Percentiles rank a stretch among this genome's conserved stretches.
phyloP scores from a whole-genome alignment of 2,888 invertebrate species.

The Agrilus cyanescens region DNA sequence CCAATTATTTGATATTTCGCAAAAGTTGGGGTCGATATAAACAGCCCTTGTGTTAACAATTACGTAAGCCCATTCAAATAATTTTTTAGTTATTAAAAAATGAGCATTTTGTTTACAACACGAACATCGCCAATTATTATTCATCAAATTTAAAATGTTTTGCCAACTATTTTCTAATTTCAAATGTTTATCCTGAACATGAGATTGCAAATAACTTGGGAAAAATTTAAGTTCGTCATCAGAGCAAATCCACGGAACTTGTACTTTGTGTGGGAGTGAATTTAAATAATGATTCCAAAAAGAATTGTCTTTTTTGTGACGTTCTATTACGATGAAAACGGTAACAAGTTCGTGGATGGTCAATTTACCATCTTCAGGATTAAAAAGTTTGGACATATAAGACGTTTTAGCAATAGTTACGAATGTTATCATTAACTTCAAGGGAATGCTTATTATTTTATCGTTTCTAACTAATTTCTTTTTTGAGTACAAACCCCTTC shows the following conservation, averaged over 20 bases:
- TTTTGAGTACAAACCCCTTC: slow-evolving; percentile 61
- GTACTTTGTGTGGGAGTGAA: slow-evolving; percentile 50
- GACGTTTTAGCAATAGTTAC: slow-evolving; percentile 34
- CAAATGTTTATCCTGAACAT: slow-evolving; percentile 41
- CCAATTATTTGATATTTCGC: slow-evolving; percentile 29
- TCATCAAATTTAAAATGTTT: slow-evolving; percentile 37
- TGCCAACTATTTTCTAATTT: slow-evolving; percentile 34
- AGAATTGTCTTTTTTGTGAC: slow-evolving; percentile 42
- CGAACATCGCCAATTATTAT: slow-evolving; percentile 30
- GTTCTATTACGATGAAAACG: slow-evolving; percentile 60
- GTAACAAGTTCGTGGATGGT: slow-evolving; percentile 62
- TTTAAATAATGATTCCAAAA: slow-evolving; percentile 54
- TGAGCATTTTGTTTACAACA: slow-evolving; percentile 34
- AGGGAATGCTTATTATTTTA: slow-evolving; percentile 48
- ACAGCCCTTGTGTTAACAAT: slow-evolving; percentile 79
- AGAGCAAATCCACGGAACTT: slow-evolving; percentile 56
- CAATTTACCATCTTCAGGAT: slow-evolving; percentile 25
- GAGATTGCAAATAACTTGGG: slow-evolving; percentile 43
- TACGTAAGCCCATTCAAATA: slow-evolving; percentile 71
- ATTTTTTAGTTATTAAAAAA: slow-evolving; percentile 40
- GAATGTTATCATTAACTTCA: slow-evolving; percentile 46
- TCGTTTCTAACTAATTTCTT: slow-evolving; percentile 43
- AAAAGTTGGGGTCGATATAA: slow-evolving; percentile 48
- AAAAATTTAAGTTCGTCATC: slow-evolving; percentile 42
- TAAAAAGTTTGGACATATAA: slow-evolving; percentile 15